Base-by-base conservation (phyloP, 2,113 vertebrate species). In the Peromyscus leucopus region DNA sequence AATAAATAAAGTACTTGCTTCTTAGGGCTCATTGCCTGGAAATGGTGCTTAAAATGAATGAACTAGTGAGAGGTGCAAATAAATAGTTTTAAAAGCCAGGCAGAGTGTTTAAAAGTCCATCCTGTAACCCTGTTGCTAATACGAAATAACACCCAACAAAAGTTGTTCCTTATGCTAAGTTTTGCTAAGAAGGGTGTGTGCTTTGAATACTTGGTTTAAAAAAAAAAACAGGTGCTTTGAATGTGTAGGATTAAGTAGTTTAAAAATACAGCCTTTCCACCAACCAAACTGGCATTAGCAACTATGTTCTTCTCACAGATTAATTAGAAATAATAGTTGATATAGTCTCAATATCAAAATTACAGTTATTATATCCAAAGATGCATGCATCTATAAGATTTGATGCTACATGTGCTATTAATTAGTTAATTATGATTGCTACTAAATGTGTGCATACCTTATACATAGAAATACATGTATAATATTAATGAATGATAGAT, bases 1-100 rank as follows among this genome's bases (percentile, higher is more conserved):
- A 90, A 39, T 82, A 36, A 61, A 33, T 48, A 84, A 96, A 96
- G 74, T 79, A 75, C 76, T 95, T 92, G 63, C 31, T 82, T 96
- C 22, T 83, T 87, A 80, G 11, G 2, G 21, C 7, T 51, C 92
- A 89, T 33, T 59, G 16, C 36, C 76, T 57, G 16, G 24, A 42
- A 13, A 21, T 48, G 2, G 51, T 42, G 6, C 26, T 89, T 28
- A 95, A 95, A 59, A 80, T 13, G 5, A 95, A 75, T 39, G 85
- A 55, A 82, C 63, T 57, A n/a, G 9, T 48, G 7, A 78, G 93
- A 26, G 75, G 16, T 82, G 3, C 3, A 79, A 89, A 89, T 15
- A 89, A 46, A 90, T 42, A 79, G 22, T 42, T 96, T 93, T 31
- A 86, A 78, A 95, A 87, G 31, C 26, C 69, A 82, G 42, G 10